Evolutionary conservation across 1,140 invertebrate genomes (phyloP).

Genomic region (Portunus trituberculatus): DNA sequence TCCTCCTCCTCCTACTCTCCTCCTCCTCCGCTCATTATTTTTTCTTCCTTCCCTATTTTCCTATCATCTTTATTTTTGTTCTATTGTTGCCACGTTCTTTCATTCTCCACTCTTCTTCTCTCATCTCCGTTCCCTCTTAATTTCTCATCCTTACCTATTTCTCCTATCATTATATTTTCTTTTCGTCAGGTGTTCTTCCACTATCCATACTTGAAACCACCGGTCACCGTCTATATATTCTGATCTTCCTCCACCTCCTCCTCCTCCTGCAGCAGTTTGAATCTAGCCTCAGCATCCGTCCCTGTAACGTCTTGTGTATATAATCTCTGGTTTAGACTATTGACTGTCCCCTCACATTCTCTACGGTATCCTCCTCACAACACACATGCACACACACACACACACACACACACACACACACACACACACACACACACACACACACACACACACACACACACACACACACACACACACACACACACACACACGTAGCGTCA

Average conservation of each 20-base stretch:
- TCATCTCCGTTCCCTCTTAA: not conserved
- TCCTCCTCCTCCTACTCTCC: too few relatives aligned
- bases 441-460: not conserved
- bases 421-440: not conserved
- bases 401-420: not conserved
- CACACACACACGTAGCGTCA: not conserved
- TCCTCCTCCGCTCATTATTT: not conserved
- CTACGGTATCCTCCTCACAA: not conserved
- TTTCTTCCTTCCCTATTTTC: not conserved
- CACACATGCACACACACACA: not conserved
- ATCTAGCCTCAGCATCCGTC: not conserved
- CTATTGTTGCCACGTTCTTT: not conserved
- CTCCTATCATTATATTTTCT: not conserved
- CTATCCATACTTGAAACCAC: too few relatives aligned
- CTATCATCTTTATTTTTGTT: not conserved
- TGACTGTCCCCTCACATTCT: conserved; percentile 25
- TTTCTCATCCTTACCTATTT: not conserved
- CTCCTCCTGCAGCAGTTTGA: not conserved
- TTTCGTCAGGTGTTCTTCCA: not conserved
- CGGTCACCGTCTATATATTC: not conserved
- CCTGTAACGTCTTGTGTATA: not conserved
- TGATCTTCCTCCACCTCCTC: not conserved
- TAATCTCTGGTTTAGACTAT: not conserved
- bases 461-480: not conserved
- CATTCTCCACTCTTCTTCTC: not conserved